phyloP scores from a whole-genome alignment of 2,113 vertebrate genomes.

The Vulpes lagopus region DNA sequence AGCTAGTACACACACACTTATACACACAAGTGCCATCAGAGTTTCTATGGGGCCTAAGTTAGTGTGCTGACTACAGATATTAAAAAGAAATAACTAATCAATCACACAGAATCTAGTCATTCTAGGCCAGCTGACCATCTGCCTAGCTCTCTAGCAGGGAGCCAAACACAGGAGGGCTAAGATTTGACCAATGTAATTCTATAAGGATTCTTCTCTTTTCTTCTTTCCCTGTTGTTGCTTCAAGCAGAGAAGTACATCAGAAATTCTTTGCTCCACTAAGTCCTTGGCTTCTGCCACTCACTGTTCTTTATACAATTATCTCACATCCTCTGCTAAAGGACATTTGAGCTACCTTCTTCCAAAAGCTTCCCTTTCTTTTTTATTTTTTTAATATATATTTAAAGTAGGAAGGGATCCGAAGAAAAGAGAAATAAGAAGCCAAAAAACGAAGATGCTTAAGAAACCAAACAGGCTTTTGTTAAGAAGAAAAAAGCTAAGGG shows the following conservation, averaged over 20 bases:
- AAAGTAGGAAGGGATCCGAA: slow-evolving; percentile 26
- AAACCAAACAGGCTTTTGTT: background rate
- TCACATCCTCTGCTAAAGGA: background rate
- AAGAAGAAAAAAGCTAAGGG: background rate
- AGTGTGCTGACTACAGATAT: background rate
- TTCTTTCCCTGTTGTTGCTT: background rate
- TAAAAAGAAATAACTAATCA: background rate
- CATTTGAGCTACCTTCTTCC: background rate
- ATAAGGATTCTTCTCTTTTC: background rate
- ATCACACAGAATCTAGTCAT: no score
- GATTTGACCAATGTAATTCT: background rate
- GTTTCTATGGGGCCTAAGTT: background rate
- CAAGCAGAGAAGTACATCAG: background rate
- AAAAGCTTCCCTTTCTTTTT: background rate
- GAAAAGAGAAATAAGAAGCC: slow-evolving; percentile 15
- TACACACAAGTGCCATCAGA: background rate
- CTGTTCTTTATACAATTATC: background rate
- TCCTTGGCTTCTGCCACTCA: background rate
- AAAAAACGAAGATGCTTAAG: background rate
- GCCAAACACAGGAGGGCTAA: background rate
- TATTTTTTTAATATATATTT: background rate
- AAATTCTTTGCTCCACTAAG: background rate
- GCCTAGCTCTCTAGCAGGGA: background rate
- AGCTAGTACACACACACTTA: background rate
- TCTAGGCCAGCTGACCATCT: background rate